Conservation (phyloP, 1,140 invertebrate species). For the Cydia pomonella region DNA sequence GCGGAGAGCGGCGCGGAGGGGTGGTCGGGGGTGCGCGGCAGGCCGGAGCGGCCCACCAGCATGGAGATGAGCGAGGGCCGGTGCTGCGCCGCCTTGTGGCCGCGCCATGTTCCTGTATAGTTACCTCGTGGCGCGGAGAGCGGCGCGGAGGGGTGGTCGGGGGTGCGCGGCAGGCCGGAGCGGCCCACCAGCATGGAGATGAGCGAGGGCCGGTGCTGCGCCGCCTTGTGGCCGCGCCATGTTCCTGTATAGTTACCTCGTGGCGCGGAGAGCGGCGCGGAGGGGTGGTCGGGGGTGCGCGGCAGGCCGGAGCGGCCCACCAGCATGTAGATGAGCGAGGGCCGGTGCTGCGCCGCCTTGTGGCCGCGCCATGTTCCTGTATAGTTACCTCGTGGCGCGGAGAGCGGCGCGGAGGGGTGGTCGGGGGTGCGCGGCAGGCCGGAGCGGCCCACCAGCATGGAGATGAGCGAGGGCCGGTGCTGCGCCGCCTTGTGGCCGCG, state of each 20-base stretch:
- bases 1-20: constrained; percentile 72
- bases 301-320: constrained; percentile 81
- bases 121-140: constrained; percentile 72
- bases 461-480: constrained; percentile 86
- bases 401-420: constrained; percentile 70
- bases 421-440: constrained; percentile 78
- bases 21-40: constrained; percentile 77
- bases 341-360: constrained; percentile 82
- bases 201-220: constrained; percentile 85
- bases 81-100: constrained; percentile 79
- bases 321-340: constrained; percentile 86
- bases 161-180: constrained; percentile 73
- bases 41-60: constrained; percentile 82
- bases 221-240: constrained; percentile 49
- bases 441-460: constrained; percentile 83
- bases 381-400: constrained; percentile 70
- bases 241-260: constrained; percentile 51
- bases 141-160: constrained; percentile 74
- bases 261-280: constrained; percentile 74
- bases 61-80: constrained; percentile 86
- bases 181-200: constrained; percentile 86
- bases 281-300: constrained; percentile 74
- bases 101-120: not conserved
- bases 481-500: constrained; percentile 67
- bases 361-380: not conserved